A percentile compares a stretch with the other conserved stretches of the same genome.
Evolutionary conservation across 2,888 invertebrate species (phyloP).

Genomic region (Allygus modestus): DNA sequence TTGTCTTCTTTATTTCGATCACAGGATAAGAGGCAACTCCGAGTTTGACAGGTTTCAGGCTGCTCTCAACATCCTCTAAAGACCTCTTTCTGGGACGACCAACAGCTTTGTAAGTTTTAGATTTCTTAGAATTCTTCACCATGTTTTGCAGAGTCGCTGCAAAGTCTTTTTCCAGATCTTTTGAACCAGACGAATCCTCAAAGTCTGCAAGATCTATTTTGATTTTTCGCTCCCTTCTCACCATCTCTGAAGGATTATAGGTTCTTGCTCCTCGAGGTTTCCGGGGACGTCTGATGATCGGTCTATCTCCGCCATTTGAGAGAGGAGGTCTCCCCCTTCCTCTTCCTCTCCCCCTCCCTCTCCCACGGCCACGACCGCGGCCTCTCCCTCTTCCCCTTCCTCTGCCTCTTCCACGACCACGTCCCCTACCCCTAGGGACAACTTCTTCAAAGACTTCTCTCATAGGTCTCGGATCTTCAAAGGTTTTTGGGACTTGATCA

Average conservation of each 20-base stretch:
- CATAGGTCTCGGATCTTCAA: slow-evolving; percentile 20
- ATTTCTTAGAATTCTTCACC: slow-evolving; percentile 13
- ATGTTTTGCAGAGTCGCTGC: slow-evolving; percentile 33
- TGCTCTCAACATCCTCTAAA: background rate
- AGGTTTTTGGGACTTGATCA: slow-evolving; percentile 8
- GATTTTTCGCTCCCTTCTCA: slow-evolving; percentile 32
- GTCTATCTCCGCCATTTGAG: slow-evolving; percentile 29
- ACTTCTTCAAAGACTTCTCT: slow-evolving; percentile 7
- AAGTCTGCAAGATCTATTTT: slow-evolving; percentile 21
- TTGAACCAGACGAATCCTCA: slow-evolving; percentile 43
- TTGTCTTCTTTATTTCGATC: slow-evolving; percentile 42
- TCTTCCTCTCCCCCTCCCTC: slow-evolving; percentile 30
- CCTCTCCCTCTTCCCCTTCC: slow-evolving; percentile 51
- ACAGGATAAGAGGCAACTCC: slow-evolving; percentile 31
- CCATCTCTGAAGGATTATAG: slow-evolving; percentile 44
- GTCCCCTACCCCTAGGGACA: slow-evolving; percentile 1
- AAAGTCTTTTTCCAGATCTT: slow-evolving; percentile 34
- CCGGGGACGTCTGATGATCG: slow-evolving; percentile 8
- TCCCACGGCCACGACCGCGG: slow-evolving; percentile 25
- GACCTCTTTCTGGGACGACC: slow-evolving; percentile 16
- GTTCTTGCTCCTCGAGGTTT: slow-evolving; percentile 2
- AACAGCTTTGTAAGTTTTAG: slow-evolving; percentile 33
- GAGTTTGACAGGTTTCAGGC: slow-evolving; percentile 21
- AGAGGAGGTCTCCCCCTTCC: slow-evolving; percentile 30
- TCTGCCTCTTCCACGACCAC: slow-evolving; percentile 40